Evolutionary conservation across 1,140 invertebrate species (phyloP).

Genomic region (Mya arenaria): DNA sequence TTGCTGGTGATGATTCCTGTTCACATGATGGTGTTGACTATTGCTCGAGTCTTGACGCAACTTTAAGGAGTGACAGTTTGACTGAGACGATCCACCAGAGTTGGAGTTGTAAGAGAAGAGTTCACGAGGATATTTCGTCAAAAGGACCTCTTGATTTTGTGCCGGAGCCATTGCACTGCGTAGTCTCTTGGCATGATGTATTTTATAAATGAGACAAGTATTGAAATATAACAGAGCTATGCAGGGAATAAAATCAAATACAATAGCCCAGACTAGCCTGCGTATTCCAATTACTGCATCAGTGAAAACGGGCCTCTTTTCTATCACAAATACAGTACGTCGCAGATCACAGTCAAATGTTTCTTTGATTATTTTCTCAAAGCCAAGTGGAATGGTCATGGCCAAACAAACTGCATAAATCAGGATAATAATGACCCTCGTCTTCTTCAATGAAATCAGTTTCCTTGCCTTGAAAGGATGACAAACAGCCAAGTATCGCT

Average conservation of each 20-base stretch:
- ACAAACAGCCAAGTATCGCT: constrained; percentile 78
- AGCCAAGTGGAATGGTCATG: constrained; percentile 74
- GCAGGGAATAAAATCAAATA: constrained; percentile 76
- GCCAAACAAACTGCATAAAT: constrained; percentile 70
- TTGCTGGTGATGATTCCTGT: not conserved
- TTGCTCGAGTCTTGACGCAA: too few relatives aligned
- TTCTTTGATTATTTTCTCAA: constrained; percentile 69
- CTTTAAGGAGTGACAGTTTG: too few relatives aligned
- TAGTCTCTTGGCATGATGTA: constrained; percentile 72
- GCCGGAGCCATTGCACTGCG: constrained; percentile 70
- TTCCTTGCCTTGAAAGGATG: constrained; percentile 78
- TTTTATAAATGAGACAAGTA: constrained; percentile 75
- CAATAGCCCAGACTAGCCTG: constrained; percentile 71
- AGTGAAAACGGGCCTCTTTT: constrained; percentile 55
- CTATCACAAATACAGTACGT: constrained; percentile 57
- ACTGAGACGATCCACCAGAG: not conserved
- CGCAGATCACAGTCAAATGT: constrained; percentile 59
- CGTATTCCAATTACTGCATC: constrained; percentile 60
- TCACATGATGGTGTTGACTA: not conserved
- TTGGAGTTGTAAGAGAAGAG: constrained; percentile 46
- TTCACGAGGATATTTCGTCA: constrained; percentile 48
- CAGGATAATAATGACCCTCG: constrained; percentile 69
- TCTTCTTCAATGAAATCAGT: constrained; percentile 73
- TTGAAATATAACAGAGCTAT: constrained; percentile 76
- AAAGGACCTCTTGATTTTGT: constrained; percentile 32